A percentile compares a stretch with the other conserved stretches of the same genome.
phyloP scores from a whole-genome alignment of 2,888 invertebrate species.

The Aleiodes leptofemur region DNA sequence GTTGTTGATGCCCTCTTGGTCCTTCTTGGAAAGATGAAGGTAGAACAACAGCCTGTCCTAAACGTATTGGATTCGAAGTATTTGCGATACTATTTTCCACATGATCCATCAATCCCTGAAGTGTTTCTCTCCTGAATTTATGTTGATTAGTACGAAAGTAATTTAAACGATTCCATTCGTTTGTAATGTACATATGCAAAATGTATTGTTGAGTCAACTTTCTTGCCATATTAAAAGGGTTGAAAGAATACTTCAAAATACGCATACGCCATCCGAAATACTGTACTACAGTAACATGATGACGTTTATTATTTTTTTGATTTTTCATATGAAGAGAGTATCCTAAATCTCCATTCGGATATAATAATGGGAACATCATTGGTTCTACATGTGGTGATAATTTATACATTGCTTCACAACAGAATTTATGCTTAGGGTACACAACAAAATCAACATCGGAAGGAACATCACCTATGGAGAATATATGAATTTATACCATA shows the following conservation, averaged over 20 bases:
- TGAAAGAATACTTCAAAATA: not conserved
- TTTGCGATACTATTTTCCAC: not conserved
- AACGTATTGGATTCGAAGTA: not conserved
- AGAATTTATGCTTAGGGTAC: not conserved
- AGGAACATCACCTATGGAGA: not conserved
- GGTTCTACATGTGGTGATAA: not conserved
- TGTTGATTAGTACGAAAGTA: not conserved
- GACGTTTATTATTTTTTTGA: not conserved
- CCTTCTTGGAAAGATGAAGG: slow-evolving; percentile 21
- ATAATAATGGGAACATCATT: not conserved
- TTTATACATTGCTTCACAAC: not conserved
- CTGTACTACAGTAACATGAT: no score
- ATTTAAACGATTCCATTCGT: slow-evolving; percentile 4
- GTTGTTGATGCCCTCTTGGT: slow-evolving; percentile 16
- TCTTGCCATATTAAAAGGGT: not conserved
- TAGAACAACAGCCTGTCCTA: slow-evolving; percentile 20
- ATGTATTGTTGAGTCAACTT: slow-evolving; percentile 1
- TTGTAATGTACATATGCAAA: not conserved
- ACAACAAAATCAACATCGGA: not conserved
- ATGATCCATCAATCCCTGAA: not conserved
- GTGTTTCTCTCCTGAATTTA: not conserved
- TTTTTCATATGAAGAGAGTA: slow-evolving; percentile 1
- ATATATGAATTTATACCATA: no score
- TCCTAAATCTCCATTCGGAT: not conserved
- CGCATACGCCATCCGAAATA: not conserved